Conservation (phyloP, 2,113 vertebrate genomes). For the Atrichornis clamosus region DNA sequence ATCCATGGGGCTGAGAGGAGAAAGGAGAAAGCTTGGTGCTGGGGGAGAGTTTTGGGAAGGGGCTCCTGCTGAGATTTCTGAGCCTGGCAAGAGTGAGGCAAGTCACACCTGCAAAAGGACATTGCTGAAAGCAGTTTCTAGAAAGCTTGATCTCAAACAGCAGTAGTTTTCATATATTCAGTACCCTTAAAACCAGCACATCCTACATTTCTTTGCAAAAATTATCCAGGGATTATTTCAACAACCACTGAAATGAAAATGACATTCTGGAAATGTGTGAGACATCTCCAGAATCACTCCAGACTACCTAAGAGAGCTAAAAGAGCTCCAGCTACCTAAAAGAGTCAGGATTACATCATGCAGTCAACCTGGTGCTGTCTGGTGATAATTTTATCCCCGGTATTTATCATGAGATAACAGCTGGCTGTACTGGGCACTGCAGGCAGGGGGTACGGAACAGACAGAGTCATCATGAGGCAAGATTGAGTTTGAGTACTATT, state of each 20-base stretch:
- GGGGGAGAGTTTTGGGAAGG: neutral
- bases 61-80: neutral
- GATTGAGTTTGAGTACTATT: conserved; percentile 44
- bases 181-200: neutral
- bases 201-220: neutral
- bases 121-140: neutral
- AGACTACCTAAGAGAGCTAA: neutral
- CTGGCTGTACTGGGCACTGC: neutral
- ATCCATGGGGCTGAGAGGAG: neutral
- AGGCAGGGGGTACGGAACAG: conserved; percentile 19
- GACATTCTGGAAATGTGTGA: neutral
- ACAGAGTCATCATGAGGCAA: conserved; percentile 20
- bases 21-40: neutral
- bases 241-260: neutral
- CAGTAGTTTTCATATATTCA: neutral
- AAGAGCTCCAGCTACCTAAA: neutral
- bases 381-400: neutral
- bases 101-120: neutral
- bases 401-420: conserved; percentile 50
- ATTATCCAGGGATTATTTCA: neutral
- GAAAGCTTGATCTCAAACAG: neutral
- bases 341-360: neutral
- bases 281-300: neutral
- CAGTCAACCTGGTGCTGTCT: neutral
- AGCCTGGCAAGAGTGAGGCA: neutral